Evolutionary conservation across 2,888 invertebrate species (phyloP).

Genomic region (Stratiomys singularior): DNA sequence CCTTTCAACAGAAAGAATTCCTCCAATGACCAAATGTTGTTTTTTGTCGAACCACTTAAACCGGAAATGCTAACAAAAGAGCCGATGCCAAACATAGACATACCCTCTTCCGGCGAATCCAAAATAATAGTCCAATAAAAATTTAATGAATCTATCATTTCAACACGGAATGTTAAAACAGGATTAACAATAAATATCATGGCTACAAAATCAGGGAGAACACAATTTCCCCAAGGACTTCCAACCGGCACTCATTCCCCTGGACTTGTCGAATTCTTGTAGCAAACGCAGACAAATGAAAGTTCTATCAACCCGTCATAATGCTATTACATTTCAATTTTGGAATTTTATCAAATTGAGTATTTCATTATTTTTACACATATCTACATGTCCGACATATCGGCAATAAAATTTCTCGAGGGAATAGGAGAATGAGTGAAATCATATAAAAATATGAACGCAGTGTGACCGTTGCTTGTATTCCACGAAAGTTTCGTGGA

Average conservation of each 20-base stretch:
- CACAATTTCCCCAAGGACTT: background rate
- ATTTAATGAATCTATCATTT: background rate
- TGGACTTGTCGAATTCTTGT: background rate
- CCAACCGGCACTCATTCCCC: background rate
- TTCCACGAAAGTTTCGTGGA: conserved; percentile 9
- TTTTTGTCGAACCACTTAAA: too few species aligned
- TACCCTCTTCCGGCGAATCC: too few species aligned
- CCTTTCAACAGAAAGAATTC: too few species aligned
- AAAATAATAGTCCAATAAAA: too few species aligned
- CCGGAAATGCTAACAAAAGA: too few species aligned
- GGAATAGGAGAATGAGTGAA: background rate
- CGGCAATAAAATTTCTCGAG: conserved; percentile 31
- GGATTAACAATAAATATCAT: background rate
- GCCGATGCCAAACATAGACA: too few species aligned
- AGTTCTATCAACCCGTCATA: conserved; percentile 49
- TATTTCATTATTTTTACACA: conserved; percentile 48
- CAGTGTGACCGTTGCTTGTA: background rate
- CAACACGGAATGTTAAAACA: background rate
- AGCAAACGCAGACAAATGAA: conserved; percentile 46
- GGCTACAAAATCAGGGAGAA: background rate
- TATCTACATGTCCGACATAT: conserved; percentile 43
- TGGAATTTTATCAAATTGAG: conserved; percentile 52
- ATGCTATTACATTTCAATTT: conserved; percentile 52
- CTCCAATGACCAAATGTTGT: too few species aligned
- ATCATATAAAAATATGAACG: conserved; percentile 14